Evolutionary conservation across 1,140 invertebrate species (phyloP).

Genomic region (Campodea augens): DNA sequence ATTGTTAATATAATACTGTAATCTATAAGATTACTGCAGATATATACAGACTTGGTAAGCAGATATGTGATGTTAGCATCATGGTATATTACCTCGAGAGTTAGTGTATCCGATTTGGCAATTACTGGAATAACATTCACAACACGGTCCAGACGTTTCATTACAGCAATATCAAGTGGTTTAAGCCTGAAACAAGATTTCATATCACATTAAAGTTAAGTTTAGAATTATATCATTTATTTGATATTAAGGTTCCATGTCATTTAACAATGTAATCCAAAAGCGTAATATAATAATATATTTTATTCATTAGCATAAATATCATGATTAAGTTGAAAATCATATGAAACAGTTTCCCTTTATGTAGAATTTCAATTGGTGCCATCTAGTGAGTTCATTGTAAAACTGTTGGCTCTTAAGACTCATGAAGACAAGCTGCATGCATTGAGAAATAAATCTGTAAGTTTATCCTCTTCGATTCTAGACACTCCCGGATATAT

Average conservation of each 20-base stretch:
- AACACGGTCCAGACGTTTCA: constrained; percentile 34
- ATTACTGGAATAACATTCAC: constrained; percentile 39
- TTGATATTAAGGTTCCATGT: too few relatives aligned
- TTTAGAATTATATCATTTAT: background rate
- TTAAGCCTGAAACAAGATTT: constrained; percentile 29
- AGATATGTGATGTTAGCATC: constrained; percentile 31
- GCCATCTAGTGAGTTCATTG: too few relatives aligned
- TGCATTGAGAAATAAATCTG: too few relatives aligned
- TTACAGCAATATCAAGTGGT: constrained; percentile 35
- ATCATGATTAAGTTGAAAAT: too few relatives aligned
- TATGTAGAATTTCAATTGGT: too few relatives aligned
- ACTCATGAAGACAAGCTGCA: too few relatives aligned
- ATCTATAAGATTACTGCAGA: background rate
- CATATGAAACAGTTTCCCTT: too few relatives aligned
- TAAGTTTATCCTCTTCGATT: too few relatives aligned
- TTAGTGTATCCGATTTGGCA: constrained; percentile 39
- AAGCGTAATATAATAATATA: background rate
- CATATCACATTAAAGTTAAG: background rate
- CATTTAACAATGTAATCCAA: background rate
- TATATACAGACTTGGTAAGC: background rate
- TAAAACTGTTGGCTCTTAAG: too few relatives aligned
- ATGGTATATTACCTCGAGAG: constrained; percentile 21
- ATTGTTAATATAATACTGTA: background rate
- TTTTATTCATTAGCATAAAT: constrained; percentile 1
- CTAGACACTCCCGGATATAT: too few relatives aligned